A percentile compares a stretch with the other conserved stretches of the same genome.
These are phyloP conservation scores for Ormyrus thymus DNA, from an alignment of 2,888 invertebrate species.

Conservation along the genomic window DNA sequence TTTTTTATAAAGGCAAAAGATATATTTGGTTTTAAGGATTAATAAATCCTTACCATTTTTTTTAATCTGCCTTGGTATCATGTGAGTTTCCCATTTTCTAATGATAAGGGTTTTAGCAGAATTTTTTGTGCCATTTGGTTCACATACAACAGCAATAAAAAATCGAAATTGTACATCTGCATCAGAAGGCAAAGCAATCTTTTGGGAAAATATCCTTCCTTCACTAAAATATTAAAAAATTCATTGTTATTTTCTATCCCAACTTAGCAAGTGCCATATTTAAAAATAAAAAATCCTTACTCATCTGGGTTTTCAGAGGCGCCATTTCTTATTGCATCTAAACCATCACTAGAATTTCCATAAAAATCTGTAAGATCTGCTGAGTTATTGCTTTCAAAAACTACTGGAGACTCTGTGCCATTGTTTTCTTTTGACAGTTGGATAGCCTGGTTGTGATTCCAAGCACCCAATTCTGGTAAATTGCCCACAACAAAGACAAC, in stretches of 20 bases:
- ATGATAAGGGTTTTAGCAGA: slow-evolving; percentile 78
- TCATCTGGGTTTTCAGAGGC: slow-evolving; percentile 63
- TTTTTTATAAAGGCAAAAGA: not conserved
- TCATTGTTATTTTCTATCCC: not conserved
- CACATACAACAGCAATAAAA: slow-evolving; percentile 83
- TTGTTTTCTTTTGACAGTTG: slow-evolving; percentile 68
- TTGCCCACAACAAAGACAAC: slow-evolving; percentile 72
- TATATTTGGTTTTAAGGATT: slow-evolving; percentile 2
- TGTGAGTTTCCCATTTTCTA: slow-evolving; percentile 88
- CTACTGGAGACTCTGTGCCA: slow-evolving; percentile 62
- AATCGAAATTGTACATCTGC: slow-evolving; percentile 85
- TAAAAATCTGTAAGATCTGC: slow-evolving; percentile 61
- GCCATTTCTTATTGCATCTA: slow-evolving; percentile 63
- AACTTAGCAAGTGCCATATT: not conserved
- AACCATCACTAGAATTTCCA: slow-evolving; percentile 62
- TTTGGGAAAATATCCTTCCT: slow-evolving; percentile 74
- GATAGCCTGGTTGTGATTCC: slow-evolving; percentile 73
- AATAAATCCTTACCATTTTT: slow-evolving; percentile 71
- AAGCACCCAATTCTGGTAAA: slow-evolving; percentile 71
- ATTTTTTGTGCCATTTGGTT: slow-evolving; percentile 76
- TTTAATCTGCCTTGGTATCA: slow-evolving; percentile 81
- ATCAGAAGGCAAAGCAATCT: slow-evolving; percentile 81
- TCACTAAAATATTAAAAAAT: slow-evolving; percentile 61
- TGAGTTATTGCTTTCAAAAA: slow-evolving; percentile 65
- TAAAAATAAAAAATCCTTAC: slow-evolving; percentile 58